Evolutionary conservation across 2,797 vertebrate species (phyloP).

Genomic region (Garrulus glandarius): DNA sequence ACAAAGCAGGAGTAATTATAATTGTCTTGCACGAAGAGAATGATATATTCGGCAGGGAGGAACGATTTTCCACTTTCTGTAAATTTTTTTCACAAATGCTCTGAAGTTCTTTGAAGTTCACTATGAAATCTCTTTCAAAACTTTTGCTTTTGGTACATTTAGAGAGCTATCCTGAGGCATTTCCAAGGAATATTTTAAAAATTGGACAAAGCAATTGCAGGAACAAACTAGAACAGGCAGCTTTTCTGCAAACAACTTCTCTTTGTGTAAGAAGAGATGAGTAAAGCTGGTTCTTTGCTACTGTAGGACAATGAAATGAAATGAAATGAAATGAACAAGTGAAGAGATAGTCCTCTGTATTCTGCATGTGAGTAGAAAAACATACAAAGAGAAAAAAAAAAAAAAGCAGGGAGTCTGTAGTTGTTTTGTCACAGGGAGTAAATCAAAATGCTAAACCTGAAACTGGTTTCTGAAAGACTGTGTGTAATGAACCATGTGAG

Average conservation of each 20-base stretch:
- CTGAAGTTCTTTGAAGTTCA: neutral
- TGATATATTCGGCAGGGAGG: neutral
- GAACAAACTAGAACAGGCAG: neutral
- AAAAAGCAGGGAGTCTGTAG: neutral
- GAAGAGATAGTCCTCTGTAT: neutral
- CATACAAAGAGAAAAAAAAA: neutral
- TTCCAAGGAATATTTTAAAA: neutral
- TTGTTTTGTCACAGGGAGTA: neutral
- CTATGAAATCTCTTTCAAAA: neutral
- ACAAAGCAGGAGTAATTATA: neutral
- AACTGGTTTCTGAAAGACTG: neutral
- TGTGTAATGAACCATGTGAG: neutral
- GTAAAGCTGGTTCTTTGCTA: neutral
- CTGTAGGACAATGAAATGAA: neutral
- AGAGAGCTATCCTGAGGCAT: neutral
- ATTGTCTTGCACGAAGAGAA: neutral
- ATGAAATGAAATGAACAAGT: neutral
- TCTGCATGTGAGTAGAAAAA: neutral
- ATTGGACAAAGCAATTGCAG: neutral
- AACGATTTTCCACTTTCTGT: neutral
- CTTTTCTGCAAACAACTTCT: neutral
- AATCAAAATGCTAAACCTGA: conserved; percentile 17
- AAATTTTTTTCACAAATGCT: neutral
- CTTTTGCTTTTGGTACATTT: neutral
- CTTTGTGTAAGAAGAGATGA: neutral